These are phyloP conservation scores for Phocoena phocoena DNA, from an alignment of 2,113 vertebrate species.

Conservation along the genomic window DNA sequence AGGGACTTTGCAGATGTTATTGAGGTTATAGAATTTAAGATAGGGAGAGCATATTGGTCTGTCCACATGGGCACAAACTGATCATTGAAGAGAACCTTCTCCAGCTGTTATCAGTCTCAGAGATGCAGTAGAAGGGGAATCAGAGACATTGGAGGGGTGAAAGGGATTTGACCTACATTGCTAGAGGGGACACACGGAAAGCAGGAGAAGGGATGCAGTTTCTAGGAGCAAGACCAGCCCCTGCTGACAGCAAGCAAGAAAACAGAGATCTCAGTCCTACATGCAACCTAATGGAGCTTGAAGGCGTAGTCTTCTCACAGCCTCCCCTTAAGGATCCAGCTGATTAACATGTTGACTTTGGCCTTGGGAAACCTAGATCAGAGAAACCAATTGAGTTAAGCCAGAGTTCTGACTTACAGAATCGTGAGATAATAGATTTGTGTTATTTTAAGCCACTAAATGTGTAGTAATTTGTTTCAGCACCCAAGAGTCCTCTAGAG, in stretches of 20 bases:
- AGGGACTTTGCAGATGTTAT: background rate
- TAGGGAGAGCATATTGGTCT: too few relatives aligned
- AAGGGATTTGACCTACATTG: background rate
- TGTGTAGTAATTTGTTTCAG: background rate
- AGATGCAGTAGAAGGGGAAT: background rate
- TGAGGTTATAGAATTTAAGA: background rate
- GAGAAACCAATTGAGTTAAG: background rate
- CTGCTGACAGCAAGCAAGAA: background rate
- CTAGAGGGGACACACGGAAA: background rate
- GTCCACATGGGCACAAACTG: rapidly evolving
- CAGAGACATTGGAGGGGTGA: background rate
- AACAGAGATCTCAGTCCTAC: background rate
- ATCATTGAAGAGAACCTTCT: background rate
- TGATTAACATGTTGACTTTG: background rate
- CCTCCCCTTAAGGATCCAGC: background rate
- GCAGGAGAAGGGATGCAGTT: background rate
- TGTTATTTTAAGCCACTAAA: background rate
- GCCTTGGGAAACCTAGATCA: background rate
- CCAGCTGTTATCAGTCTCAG: background rate
- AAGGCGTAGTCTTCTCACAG: background rate
- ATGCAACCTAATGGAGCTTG: too few relatives aligned
- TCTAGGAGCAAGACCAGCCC: background rate
- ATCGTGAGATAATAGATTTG: background rate
- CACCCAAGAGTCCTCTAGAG: background rate
- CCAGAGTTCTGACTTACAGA: background rate